phyloP scores from a whole-genome alignment of 2,888 invertebrate genomes.

The Clunio marinus region DNA sequence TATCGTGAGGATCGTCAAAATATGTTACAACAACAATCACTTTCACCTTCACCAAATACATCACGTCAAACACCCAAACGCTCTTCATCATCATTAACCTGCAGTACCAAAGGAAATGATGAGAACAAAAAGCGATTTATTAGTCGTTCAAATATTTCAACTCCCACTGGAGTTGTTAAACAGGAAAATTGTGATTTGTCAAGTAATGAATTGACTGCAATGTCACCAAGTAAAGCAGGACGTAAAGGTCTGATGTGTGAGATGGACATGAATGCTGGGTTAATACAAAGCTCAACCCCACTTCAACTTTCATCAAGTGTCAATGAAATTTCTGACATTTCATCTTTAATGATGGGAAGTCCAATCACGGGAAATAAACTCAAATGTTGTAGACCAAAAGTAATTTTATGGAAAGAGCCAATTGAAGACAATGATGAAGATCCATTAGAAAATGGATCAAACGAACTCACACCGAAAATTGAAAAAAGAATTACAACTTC shows the following conservation, averaged over 20 bases:
- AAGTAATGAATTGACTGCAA: background rate
- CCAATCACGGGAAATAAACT: slow-evolving; percentile 43
- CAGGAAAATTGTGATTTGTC: slow-evolving; percentile 20
- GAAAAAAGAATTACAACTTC: background rate
- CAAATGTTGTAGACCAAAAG: slow-evolving; percentile 46
- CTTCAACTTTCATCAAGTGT: background rate
- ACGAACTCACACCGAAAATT: slow-evolving; percentile 31
- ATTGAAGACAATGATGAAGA: slow-evolving; percentile 49
- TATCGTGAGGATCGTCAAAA: slow-evolving; percentile 42
- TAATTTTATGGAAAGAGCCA: slow-evolving; percentile 45
- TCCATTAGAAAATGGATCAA: slow-evolving; percentile 41
- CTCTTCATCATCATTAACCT: slow-evolving; percentile 33
- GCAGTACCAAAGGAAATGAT: slow-evolving; percentile 48
- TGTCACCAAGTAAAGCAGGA: slow-evolving; percentile 42
- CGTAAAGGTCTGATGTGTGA: slow-evolving; percentile 52
- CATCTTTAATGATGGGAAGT: slow-evolving; percentile 37
- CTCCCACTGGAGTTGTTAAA: background rate
- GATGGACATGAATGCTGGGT: slow-evolving; percentile 43
- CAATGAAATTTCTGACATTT: background rate
- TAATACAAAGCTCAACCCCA: slow-evolving; percentile 36
- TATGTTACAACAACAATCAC: slow-evolving; percentile 40
- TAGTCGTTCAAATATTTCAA: slow-evolving; percentile 2
- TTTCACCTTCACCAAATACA: slow-evolving; percentile 40
- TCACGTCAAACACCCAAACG: slow-evolving; percentile 46
- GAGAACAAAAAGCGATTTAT: slow-evolving; percentile 45